These are phyloP conservation scores for Ondatra zibethicus DNA, from an alignment of 2,113 vertebrate genomes.

Conservation along the genomic window DNA sequence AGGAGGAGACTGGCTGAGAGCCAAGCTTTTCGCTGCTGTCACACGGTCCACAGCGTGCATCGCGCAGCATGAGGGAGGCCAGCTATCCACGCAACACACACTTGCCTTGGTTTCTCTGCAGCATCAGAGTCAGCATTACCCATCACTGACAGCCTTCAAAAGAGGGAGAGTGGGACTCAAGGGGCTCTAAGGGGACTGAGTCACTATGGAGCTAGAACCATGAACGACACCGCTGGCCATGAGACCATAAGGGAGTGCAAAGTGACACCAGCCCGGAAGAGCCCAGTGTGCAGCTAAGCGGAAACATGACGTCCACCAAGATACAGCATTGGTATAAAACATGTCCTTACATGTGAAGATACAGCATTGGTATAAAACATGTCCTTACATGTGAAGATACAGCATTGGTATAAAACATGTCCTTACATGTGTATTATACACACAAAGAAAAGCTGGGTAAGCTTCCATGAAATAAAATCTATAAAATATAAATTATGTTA, in stretches of 20 bases:
- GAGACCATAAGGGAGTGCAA: not conserved
- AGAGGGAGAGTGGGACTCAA: not conserved
- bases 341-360: not conserved
- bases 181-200: not conserved
- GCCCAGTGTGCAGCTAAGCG: not conserved
- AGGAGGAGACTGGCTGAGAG: not conserved
- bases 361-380: not conserved
- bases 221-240: slow-evolving; percentile 1
- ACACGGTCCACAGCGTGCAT: not conserved
- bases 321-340: not conserved
- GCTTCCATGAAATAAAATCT: not conserved
- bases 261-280: not conserved
- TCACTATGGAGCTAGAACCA: slow-evolving; percentile 41
- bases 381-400: not conserved
- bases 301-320: not conserved
- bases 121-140: not conserved
- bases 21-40: not conserved
- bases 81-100: not conserved
- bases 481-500: not conserved
- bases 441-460: not conserved
- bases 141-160: not conserved
- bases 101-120: not conserved
- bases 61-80: not conserved
- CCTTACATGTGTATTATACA: not conserved
- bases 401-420: not conserved